Conservation (phyloP, 2,113 vertebrate species). For the Bungarus multicinctus region DNA sequence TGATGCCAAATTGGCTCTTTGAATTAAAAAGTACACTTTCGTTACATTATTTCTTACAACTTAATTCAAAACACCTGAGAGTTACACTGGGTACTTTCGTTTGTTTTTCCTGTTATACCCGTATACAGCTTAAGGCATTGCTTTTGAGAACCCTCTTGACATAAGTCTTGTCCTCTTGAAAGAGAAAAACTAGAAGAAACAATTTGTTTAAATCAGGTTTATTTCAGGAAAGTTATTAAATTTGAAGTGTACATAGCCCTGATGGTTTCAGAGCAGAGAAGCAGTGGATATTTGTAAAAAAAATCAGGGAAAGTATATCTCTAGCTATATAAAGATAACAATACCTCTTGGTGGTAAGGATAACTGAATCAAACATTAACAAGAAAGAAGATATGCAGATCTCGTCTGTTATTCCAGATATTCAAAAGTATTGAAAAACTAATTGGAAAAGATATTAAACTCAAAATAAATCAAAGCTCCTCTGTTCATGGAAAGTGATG, state of each 20-base stretch:
- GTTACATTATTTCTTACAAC: constrained; percentile 53
- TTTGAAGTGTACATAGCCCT: background rate
- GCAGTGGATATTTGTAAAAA: background rate
- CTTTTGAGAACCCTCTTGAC: constrained; percentile 27
- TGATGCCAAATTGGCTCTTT: constrained; percentile 44
- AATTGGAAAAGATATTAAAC: background rate
- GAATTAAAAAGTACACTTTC: constrained; percentile 39
- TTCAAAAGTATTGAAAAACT: background rate
- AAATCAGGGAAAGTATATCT: background rate
- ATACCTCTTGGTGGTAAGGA: background rate
- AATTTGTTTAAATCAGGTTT: constrained; percentile 14
- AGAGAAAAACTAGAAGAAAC: background rate
- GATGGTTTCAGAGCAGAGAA: background rate
- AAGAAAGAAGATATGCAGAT: constrained; percentile 7
- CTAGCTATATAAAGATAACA: constrained; percentile 1
- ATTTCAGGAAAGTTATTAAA: background rate
- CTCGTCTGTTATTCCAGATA: constrained; percentile 21
- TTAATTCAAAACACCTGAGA: constrained; percentile 62
- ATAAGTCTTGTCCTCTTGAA: constrained; percentile 17
- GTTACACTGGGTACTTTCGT: constrained; percentile 40
- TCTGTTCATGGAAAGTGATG: constrained; percentile 42
- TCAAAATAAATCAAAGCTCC: background rate
- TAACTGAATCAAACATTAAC: background rate
- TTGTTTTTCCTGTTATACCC: constrained; percentile 40
- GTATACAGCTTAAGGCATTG: constrained; percentile 23